phyloP scores from a whole-genome alignment of 2,797 vertebrate species.

The Neoniphon sammara region DNA sequence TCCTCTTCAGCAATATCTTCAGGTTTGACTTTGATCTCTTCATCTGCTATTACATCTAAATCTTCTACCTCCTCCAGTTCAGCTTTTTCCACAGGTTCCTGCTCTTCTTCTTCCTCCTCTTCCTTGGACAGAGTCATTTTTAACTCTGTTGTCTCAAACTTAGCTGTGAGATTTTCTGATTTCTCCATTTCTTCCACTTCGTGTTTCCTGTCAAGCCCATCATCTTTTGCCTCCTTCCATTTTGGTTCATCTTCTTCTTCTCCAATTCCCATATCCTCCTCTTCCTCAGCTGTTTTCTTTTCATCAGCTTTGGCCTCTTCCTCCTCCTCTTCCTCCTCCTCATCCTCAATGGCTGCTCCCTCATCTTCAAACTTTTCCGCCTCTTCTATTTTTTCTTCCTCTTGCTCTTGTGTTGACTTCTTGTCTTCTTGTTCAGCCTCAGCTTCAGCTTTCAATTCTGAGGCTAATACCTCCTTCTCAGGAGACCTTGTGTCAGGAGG shows the following conservation, averaged over 20 bases:
- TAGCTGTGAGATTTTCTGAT: slow-evolving; percentile 64
- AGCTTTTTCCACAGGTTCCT: slow-evolving; percentile 89
- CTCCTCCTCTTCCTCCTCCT: slow-evolving; percentile 80
- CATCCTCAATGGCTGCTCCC: slow-evolving; percentile 80
- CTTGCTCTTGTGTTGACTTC: slow-evolving; percentile 57
- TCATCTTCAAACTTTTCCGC: slow-evolving; percentile 82
- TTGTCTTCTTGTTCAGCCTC: slow-evolving; percentile 67
- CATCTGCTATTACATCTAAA: slow-evolving; percentile 83
- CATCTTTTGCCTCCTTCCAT: slow-evolving; percentile 81
- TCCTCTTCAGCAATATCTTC: slow-evolving; percentile 68
- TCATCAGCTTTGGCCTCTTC: slow-evolving; percentile 67
- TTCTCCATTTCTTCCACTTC: slow-evolving; percentile 87
- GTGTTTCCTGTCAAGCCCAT: slow-evolving; percentile 79
- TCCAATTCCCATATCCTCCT: slow-evolving; percentile 81
- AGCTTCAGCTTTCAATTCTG: slow-evolving; percentile 51
- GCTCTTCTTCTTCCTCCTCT: slow-evolving; percentile 78
- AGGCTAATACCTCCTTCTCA: slow-evolving; percentile 65
- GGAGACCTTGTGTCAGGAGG: slow-evolving; percentile 60
- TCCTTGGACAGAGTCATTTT: slow-evolving; percentile 76
- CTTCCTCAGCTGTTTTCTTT: slow-evolving; percentile 67
- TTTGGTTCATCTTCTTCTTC: slow-evolving; percentile 86
- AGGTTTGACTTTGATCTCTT: slow-evolving; percentile 82
- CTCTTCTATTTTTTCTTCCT: slow-evolving; percentile 65
- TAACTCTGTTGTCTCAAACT: slow-evolving; percentile 58
- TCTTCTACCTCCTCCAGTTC: slow-evolving; percentile 92